Evolutionary conservation across 2,113 vertebrate genomes (phyloP), one percentile per base, ranked within the genome.

Genomic region (Mungos mungo): DNA sequence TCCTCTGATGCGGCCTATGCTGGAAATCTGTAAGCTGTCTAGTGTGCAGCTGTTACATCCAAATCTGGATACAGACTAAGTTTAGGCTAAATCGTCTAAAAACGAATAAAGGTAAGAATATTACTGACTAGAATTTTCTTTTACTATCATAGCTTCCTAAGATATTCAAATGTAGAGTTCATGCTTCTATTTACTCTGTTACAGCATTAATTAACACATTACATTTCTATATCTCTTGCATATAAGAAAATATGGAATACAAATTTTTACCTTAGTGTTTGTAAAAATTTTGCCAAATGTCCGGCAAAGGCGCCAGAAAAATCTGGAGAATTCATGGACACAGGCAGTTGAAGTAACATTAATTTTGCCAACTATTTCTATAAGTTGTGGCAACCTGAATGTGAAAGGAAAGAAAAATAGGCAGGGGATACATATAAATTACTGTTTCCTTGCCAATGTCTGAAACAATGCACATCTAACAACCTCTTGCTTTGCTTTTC

Each of bases 221-320:
- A 93, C 5, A 96, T 63, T 85, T 92, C 54, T 90, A 74, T 35
- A 60, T 77, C 47, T 92, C 47, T 97, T 96, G n/a, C 9, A 97
- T 76, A 86, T 88, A 90, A 96, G 80, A 98, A 97, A 97, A 85
- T 23, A 95, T 41, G 47, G 65, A 98, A 92, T 65, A 69, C 47
- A 96, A 66, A n/a, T 65, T 92, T 13, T 97, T 99, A 99, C 99
- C 99, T 99, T 99, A 98, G 99, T 99, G 98, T 99, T 99, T 57
- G 99, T 99, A 98, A 99, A 99, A 97, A 99, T 99, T 98, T 99
- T 99, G 95, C 99, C 99, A 97, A 99, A 99, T 9, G 99, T 99
- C 97, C 99, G 99, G 98, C 99, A 99, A 93, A 99, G 99, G 89
- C 99, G 99, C 99, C 99, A 99, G 99, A 99, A 99, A 99, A 99